phyloP scores from a whole-genome alignment of 1,140 invertebrate species.

The Leptopilina clavipes region DNA sequence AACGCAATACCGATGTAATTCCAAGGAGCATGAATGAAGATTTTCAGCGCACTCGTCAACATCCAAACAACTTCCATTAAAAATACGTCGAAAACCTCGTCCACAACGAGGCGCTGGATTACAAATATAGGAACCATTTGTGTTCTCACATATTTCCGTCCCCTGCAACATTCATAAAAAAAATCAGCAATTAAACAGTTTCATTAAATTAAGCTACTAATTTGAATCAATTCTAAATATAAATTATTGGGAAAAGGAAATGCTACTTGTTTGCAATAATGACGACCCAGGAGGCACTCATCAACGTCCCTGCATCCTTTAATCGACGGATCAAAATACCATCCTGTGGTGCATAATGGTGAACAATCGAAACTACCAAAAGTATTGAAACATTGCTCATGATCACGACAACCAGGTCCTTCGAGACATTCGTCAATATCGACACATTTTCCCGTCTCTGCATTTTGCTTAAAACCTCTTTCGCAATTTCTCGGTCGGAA shows the following conservation, averaged over 20 bases:
- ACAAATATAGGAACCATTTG: constrained; percentile 64
- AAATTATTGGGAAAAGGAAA: too few species aligned
- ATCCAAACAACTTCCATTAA: constrained; percentile 74
- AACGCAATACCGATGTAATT: constrained; percentile 72
- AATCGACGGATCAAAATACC: constrained; percentile 72
- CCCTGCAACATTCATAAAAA: constrained; percentile 28
- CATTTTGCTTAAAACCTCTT: constrained; percentile 73
- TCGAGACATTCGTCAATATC: constrained; percentile 86
- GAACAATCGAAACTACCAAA: constrained; percentile 83
- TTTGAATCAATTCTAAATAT: too few species aligned
- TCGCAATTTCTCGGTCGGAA: constrained; percentile 14
- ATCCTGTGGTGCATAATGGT: constrained; percentile 75
- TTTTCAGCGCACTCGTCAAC: constrained; percentile 75
- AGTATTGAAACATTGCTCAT: constrained; percentile 83
- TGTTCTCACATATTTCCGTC: constrained; percentile 62
- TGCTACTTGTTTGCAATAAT: constrained; percentile 60
- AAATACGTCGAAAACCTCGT: constrained; percentile 56
- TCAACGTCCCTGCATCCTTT: constrained; percentile 91
- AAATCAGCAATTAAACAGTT: too few species aligned
- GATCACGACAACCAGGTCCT: constrained; percentile 80
- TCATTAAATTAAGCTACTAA: background rate
- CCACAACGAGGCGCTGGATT: constrained; percentile 54
- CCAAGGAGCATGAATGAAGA: constrained; percentile 61
- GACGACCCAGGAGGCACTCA: constrained; percentile 80
- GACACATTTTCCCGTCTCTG: constrained; percentile 76